Evolutionary conservation across 2,888 invertebrate species (phyloP), one percentile per base, ranked within the genome.

Genomic region (Ochropacha duplaris): DNA sequence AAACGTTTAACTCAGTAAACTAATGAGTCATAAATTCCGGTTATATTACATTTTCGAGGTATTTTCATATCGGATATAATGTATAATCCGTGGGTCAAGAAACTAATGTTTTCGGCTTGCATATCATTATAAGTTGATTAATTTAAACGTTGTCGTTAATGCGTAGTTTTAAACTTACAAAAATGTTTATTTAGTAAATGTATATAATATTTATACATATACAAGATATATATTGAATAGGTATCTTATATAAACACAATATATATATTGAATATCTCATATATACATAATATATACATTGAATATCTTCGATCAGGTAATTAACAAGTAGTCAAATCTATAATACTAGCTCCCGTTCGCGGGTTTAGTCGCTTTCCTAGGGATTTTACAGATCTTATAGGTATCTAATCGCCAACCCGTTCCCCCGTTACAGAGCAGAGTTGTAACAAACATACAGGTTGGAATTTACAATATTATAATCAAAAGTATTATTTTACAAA

Each of bases 61-160:
- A 57, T 44, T 44, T 50, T 56, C 49, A 57, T 56, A 60, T 66
- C 62, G 54, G 50, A 49, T 66, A 68, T 62, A 24, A 70, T 68
- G 11, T 71, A 55, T 65, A 68, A 70, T 62, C 60, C 64, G 56
- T 66, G 74, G 86, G 83, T 86, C 83, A 84, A 85, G 68, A 79
- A 84, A 81, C 84, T 77, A 28, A 55, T 62, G 64, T 67, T 71
- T 58, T 66, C 69, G 64, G 67, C 75, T 58, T 72, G 81, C 81
- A 85, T 85, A 78, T 79, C 66, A 83, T 83, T 83, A 78, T 63
- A 72, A 73, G 68, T 69, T 74, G 75, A 79, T 82, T 74, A 73
- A 66, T 66, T 71, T 61, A 71, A 71, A 71, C 69, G 52, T 68
- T 64, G 66, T 64, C 66, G 68, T 68, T 67, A 64, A 59, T 65